These are phyloP conservation scores for Pungitius pungitius DNA, from an alignment of 2,113 vertebrate genomes.

Conservation along the genomic window DNA sequence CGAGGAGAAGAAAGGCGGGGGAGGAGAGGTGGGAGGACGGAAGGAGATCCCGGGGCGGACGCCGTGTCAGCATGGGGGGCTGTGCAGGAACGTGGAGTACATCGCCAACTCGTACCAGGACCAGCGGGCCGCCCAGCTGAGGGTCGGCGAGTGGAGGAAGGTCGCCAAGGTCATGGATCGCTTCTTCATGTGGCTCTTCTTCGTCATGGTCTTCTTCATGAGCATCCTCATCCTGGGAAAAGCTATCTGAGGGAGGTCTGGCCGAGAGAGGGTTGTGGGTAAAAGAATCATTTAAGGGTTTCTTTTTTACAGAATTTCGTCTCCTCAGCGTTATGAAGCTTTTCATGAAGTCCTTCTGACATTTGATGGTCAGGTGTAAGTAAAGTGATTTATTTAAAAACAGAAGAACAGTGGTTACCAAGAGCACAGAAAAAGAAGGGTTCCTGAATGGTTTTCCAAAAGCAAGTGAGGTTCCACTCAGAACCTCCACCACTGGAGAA, in stretches of 20 bases:
- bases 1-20: slow-evolving; percentile 21
- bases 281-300: neutral
- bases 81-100: slow-evolving; percentile 81
- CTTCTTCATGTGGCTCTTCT: slow-evolving; percentile 93
- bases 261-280: neutral
- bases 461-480: too few species aligned
- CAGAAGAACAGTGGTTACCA: too few species aligned
- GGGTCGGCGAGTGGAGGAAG: slow-evolving; percentile 87
- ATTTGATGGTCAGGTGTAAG: neutral
- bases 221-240: slow-evolving; percentile 87
- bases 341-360: neutral
- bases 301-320: too few species aligned
- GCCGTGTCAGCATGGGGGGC: slow-evolving; percentile 75
- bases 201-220: slow-evolving; percentile 91
- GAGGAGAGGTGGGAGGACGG: slow-evolving; percentile 38
- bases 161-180: slow-evolving; percentile 92
- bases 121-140: slow-evolving; percentile 81
- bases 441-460: too few species aligned
- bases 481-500: too few species aligned
- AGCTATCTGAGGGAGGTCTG: slow-evolving; percentile 77
- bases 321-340: neutral
- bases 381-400: neutral
- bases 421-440: too few species aligned
- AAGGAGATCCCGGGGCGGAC: slow-evolving; percentile 43
- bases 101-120: slow-evolving; percentile 85